Conservation (phyloP, 1,140 invertebrate genomes). For the Heliconius congener region DNA sequence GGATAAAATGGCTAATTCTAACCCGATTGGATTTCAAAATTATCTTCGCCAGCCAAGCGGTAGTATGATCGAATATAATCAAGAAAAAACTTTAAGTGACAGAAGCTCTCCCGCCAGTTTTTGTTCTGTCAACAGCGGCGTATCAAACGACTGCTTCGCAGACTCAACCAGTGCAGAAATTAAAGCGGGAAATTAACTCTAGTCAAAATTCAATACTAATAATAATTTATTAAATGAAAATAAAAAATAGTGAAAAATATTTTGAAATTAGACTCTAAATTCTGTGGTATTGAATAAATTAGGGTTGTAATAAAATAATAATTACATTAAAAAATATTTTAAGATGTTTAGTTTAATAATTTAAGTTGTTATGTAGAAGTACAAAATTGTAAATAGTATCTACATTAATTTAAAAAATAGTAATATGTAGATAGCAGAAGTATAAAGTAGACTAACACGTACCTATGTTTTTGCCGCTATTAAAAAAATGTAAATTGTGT, state of each 20-base stretch:
- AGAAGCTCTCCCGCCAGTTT: constrained; percentile 73
- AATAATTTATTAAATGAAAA: constrained; percentile 16
- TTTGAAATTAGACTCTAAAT: constrained; percentile 15
- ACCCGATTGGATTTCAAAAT: constrained; percentile 62
- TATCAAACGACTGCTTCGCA: constrained; percentile 66
- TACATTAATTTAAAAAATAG: background rate
- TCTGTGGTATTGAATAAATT: constrained; percentile 7
- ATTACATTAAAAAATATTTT: background rate
- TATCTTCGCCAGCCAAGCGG: constrained; percentile 75
- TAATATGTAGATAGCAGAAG: constrained; percentile 1
- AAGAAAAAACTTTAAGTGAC: constrained; percentile 64
- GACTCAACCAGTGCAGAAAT: constrained; percentile 68
- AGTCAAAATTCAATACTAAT: constrained; percentile 28
- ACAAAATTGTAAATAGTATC: background rate
- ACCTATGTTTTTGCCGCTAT: background rate
- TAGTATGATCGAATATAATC: constrained; percentile 65
- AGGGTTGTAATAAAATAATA: background rate
- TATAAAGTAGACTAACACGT: background rate
- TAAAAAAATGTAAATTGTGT: background rate
- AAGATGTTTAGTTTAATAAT: background rate
- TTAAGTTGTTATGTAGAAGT: background rate
- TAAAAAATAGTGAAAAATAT: constrained; percentile 16
- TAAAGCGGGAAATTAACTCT: constrained; percentile 63
- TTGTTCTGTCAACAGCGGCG: constrained; percentile 69
- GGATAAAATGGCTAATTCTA: constrained; percentile 78